These are phyloP conservation scores for Coleophora deauratella DNA, from an alignment of 2,888 invertebrate species.

Conservation along the genomic window DNA sequence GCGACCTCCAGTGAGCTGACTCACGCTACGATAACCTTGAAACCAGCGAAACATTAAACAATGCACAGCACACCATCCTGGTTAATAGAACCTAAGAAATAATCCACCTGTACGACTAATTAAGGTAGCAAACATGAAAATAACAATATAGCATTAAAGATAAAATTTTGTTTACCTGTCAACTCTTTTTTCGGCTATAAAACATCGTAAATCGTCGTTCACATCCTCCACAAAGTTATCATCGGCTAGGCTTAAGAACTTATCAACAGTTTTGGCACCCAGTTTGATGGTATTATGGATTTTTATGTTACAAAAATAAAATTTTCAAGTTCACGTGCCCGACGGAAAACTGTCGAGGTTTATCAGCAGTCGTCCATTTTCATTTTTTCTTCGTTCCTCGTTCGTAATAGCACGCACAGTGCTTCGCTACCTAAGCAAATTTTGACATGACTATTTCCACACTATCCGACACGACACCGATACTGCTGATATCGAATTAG, in stretches of 20 bases:
- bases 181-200: conserved; percentile 58
- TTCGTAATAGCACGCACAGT: background rate
- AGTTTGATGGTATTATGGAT: conserved; percentile 55
- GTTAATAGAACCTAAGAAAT: background rate
- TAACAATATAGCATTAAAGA: too few relatives aligned
- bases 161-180: conserved; percentile 65
- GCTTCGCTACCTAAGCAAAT: too few relatives aligned
- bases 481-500: too few relatives aligned
- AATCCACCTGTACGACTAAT: background rate
- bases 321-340: conserved; percentile 48
- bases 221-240: conserved; percentile 67
- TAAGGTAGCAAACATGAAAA: background rate
- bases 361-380: conserved; percentile 41
- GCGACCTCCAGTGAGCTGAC: conserved; percentile 41
- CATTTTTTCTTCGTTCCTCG: conserved; percentile 27
- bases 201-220: conserved; percentile 67
- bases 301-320: conserved; percentile 20
- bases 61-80: background rate
- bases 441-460: too few relatives aligned
- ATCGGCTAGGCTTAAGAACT: conserved; percentile 64
- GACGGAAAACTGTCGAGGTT: conserved; percentile 29
- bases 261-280: conserved; percentile 71
- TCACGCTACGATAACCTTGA: conserved; percentile 55
- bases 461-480: too few relatives aligned
- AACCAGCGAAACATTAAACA: conserved; percentile 14